Base-by-base conservation (phyloP, 2,888 invertebrate species). In the Linnaemya vulpina region DNA sequence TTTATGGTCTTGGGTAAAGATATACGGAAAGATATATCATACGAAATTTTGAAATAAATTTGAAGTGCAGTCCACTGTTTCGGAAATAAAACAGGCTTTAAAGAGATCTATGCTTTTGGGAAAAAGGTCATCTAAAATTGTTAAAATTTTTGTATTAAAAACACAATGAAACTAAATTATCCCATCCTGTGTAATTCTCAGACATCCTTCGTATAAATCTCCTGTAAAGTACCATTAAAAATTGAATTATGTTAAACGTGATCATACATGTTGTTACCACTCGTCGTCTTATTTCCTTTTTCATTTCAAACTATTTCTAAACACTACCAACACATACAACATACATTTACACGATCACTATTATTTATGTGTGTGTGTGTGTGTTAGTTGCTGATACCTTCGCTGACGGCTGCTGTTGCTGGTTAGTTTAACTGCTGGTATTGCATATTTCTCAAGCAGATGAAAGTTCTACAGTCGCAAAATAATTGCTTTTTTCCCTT, bases 201-300 rank as follows among this genome's bases (percentile, higher is more conserved):
- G 0, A 73, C 35, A 15, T 4, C 5, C 73, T 35, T 60, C 60
- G 35, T 58, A 30, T 25, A 30, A 11, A 30, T 1, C 17, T 30
- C 8, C 30, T 46, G 15, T 35, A 20, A 73, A 68, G 35, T 51
- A 71, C 75, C 74, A 75, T 79, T 84, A 79, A 84, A 79, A 79
- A 79, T 84, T 84, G 70, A 84, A 79, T 84, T 84, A 84, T 75
- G 74, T 79, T 84, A 79, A 84, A 79, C 79, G 84, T 75, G 84
- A 84, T 79, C 79, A 75, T 84, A 71, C 76, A 76, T 65, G 71
- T 76, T 76, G 82, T 82, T 80, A 63, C 70, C 40, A 76, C 55
- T 67, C 60, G 51, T 40, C 20, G 75, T 82, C n/a, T n/a, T n/a
- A 55, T 71, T 68, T 81, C 35, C 35, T 74, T 20, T n/a, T 46